These are phyloP conservation scores for Chromoteleia sp. DNA, from an alignment of 2,888 invertebrate genomes.

Conservation along the genomic window DNA sequence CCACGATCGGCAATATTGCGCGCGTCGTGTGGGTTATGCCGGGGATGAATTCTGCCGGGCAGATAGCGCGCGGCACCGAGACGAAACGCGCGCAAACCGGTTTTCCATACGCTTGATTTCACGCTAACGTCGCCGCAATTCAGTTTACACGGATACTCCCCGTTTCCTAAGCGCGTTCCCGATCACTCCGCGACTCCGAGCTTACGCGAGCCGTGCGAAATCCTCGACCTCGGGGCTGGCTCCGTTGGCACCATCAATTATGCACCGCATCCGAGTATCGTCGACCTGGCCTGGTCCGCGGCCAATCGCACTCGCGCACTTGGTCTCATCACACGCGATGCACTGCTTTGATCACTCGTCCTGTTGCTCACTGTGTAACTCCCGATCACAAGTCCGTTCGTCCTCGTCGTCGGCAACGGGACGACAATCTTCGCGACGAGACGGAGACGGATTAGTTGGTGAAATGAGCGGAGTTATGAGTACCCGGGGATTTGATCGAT, in stretches of 20 bases:
- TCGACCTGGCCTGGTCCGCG: neutral
- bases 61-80: slow-evolving; percentile 54
- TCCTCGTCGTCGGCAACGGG: neutral
- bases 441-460: slow-evolving; percentile 12
- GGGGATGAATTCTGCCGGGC: slow-evolving; percentile 53
- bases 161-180: slow-evolving; percentile 75
- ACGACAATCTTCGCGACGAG: neutral
- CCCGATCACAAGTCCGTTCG: slow-evolving; percentile 27
- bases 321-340: slow-evolving; percentile 18
- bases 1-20: slow-evolving; percentile 43
- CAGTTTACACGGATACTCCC: slow-evolving; percentile 82
- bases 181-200: slow-evolving; percentile 42
- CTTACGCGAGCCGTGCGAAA: slow-evolving; percentile 52
- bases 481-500: neutral
- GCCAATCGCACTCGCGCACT: slow-evolving; percentile 40
- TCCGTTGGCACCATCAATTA: slow-evolving; percentile 7
- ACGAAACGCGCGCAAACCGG: slow-evolving; percentile 77
- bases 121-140: slow-evolving; percentile 83
- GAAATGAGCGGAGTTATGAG: slow-evolving; percentile 16
- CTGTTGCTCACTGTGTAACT: slow-evolving; percentile 9
- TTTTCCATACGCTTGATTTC: slow-evolving; percentile 84
- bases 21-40: slow-evolving; percentile 53
- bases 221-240: slow-evolving; percentile 16
- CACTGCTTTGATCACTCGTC: slow-evolving; percentile 32
- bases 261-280: slow-evolving; percentile 29